These are phyloP conservation scores for Oxygymnocypris stewartii DNA, from an alignment of 2,113 vertebrate species.

Conservation along the genomic window DNA sequence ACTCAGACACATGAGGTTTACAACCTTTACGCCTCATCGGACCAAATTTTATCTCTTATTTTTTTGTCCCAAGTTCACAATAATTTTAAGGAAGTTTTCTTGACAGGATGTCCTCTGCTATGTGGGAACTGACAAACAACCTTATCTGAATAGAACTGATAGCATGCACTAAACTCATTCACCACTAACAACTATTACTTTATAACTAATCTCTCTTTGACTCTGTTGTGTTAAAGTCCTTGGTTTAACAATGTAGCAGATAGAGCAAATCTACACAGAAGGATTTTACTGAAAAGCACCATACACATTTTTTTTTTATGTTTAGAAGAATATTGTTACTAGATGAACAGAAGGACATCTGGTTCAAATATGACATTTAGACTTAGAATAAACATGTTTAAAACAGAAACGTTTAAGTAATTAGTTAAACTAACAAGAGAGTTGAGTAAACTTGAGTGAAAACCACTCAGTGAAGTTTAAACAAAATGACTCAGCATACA, in stretches of 20 bases:
- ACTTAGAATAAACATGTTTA: neutral
- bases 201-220: constrained; percentile 30
- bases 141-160: constrained; percentile 5
- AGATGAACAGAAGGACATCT: neutral
- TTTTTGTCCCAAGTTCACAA: neutral
- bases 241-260: constrained; percentile 19
- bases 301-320: neutral
- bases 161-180: neutral
- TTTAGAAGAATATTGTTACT: neutral
- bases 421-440: neutral
- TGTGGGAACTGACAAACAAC: neutral
- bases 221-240: constrained; percentile 15
- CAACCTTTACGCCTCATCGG: neutral
- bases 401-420: neutral
- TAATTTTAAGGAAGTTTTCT: neutral
- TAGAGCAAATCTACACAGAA: neutral
- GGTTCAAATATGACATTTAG: neutral
- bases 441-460: neutral
- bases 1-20: neutral
- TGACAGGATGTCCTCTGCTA: neutral
- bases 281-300: neutral
- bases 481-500: neutral
- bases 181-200: constrained; percentile 5
- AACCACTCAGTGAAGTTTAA: neutral
- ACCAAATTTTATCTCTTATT: neutral